Evolutionary conservation across 2,888 invertebrate genomes (phyloP).

Genomic region (Chrysolina oricalcia): DNA sequence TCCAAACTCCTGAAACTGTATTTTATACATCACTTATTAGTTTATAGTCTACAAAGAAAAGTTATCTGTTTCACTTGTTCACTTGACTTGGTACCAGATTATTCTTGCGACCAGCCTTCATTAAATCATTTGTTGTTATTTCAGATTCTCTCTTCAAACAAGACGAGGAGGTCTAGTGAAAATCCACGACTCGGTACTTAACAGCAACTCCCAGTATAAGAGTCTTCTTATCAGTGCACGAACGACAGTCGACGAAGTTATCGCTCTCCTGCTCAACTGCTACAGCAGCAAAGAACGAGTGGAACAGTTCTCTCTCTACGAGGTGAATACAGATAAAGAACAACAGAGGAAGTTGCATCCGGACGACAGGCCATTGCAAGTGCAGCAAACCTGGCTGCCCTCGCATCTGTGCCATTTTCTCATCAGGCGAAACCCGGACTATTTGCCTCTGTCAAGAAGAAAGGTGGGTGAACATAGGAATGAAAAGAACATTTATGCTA

Average conservation of each 20-base stretch:
- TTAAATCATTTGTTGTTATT: slow-evolving; percentile 61
- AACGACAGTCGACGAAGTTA: slow-evolving; percentile 91
- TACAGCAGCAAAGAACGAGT: slow-evolving; percentile 88
- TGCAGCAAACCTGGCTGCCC: slow-evolving; percentile 83
- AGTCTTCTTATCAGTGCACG: slow-evolving; percentile 90
- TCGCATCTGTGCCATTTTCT: slow-evolving; percentile 85
- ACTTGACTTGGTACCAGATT: no score
- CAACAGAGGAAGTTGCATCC: slow-evolving; percentile 92
- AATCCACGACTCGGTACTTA: slow-evolving; percentile 92
- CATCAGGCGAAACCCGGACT: slow-evolving; percentile 86
- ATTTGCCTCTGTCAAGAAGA: slow-evolving; percentile 77
- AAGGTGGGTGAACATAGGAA: slow-evolving; percentile 67
- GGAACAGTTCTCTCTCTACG: slow-evolving; percentile 90
- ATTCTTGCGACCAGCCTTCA: background rate
- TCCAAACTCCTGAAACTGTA: no score
- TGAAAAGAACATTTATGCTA: no score
- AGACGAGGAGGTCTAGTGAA: slow-evolving; percentile 93
- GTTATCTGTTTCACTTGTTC: no score
- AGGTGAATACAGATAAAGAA: slow-evolving; percentile 85
- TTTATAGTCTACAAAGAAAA: no score
- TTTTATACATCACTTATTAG: no score
- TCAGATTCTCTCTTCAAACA: slow-evolving; percentile 89
- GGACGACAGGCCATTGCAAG: slow-evolving; percentile 87
- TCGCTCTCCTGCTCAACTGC: slow-evolving; percentile 88
- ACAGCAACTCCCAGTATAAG: slow-evolving; percentile 94